Percentiles rank a stretch among this genome's conserved stretches.
Conservation (phyloP, 2,797 vertebrate genomes). For the Centroberyx gerrardi region DNA sequence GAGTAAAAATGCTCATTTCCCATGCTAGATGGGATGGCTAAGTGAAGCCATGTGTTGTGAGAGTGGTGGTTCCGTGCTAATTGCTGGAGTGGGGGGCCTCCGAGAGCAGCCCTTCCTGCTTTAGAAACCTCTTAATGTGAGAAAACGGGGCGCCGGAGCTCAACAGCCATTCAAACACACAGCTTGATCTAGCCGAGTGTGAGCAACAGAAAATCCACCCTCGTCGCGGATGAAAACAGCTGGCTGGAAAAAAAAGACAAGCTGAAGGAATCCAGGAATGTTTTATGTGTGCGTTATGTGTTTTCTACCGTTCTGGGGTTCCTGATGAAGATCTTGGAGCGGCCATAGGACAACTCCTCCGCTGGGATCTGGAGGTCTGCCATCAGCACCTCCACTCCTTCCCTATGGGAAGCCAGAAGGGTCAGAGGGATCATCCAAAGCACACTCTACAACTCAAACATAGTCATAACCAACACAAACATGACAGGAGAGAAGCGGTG, state of each 20-base stretch:
- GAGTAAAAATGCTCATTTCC: slow-evolving; percentile 76
- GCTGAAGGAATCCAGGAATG: not conserved
- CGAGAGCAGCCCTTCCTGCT: slow-evolving; percentile 71
- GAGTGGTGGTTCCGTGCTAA: slow-evolving; percentile 74
- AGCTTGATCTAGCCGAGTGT: slow-evolving; percentile 18
- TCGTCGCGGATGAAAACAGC: not conserved
- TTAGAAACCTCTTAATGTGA: slow-evolving; percentile 73
- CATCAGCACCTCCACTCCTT: slow-evolving; percentile 95
- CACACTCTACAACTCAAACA: slow-evolving; percentile 19
- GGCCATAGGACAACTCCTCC: slow-evolving; percentile 95
- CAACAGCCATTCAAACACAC: slow-evolving; percentile 36
- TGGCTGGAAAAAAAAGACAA: not conserved
- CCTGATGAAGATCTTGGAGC: slow-evolving; percentile 99
- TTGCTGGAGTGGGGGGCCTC: slow-evolving; percentile 71
- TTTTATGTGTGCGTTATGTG: not conserved
- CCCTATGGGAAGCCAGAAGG: slow-evolving; percentile 81
- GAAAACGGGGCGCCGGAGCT: slow-evolving; percentile 58
- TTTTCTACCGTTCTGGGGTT: slow-evolving; percentile 95
- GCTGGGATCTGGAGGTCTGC: slow-evolving; percentile 88
- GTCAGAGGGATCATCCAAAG: slow-evolving; percentile 38
- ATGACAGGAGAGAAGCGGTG: not conserved
- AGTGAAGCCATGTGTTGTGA: slow-evolving; percentile 84
- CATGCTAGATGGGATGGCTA: slow-evolving; percentile 75
- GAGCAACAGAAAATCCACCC: slow-evolving; percentile 8
- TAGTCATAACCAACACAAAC: slow-evolving; percentile 26